Evolutionary conservation across 92 coral and sea anemone species (phyloP), one percentile per base, ranked within the genome.

Genomic region (Porites lobata): DNA sequence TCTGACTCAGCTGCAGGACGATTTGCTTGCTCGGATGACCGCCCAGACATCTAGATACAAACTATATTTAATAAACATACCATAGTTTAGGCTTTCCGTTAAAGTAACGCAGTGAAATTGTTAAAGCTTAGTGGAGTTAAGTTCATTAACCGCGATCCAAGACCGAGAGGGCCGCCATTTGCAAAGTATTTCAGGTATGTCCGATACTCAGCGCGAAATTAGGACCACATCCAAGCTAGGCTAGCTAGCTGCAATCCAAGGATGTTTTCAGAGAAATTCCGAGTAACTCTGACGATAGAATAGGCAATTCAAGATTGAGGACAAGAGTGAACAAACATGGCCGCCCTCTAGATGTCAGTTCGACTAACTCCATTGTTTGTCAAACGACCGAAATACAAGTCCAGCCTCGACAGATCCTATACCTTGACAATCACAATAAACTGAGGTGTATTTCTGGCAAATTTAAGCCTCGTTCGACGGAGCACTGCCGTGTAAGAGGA

Each of bases 11-110:
- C 56, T 74, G 87, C 15, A 22, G 81, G 56, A 4, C 73, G 73
- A 29, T 26, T 73, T 1, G 50, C 87, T 18, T 75, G 87, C 52
- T 84, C 87, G 2, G 87, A 10, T 62, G 87, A 63, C 26, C 74
- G 62, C 71, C 87, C 87, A 84, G 87, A 84, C 87, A 84, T 84
- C 72, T 75, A 20, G 73, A 64, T 72, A 75, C 62, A 65, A 15
- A 17, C 87, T 84, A 72, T 7, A 72, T 84, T 84, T 15, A 73
- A 63, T 73, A 21, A 26, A 74, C 72, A 73, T 32, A 50, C 51
- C 22, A 19, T 13, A 9, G 57, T 64, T 50, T 43, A 50, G 52
- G 9, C 58, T 73, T 47, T 50, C 26, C 64, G 22, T 6, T 84
- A 73, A 62, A 84, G 75, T 14, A 38, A 22, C 43, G 64, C 74